Conservation (phyloP, 2,797 vertebrate species). For the Sparidentex hasta region DNA sequence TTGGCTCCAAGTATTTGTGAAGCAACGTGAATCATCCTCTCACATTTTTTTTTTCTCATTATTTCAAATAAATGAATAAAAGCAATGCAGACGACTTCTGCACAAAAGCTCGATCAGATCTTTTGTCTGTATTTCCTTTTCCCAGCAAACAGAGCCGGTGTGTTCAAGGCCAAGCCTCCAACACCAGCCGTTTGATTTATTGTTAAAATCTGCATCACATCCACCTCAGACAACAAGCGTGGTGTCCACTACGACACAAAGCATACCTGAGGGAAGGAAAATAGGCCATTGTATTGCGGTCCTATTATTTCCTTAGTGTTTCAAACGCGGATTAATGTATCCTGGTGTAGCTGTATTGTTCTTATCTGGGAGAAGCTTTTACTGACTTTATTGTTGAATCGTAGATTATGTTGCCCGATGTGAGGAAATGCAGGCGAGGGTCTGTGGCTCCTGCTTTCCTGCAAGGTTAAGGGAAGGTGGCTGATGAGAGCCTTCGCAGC, state of each 20-base stretch:
- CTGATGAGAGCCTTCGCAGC: conserved; percentile 27
- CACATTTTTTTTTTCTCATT: not conserved
- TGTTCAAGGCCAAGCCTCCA: conserved; percentile 31
- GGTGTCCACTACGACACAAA: conserved; percentile 40
- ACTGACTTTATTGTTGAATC: conserved; percentile 64
- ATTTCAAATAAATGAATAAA: not conserved
- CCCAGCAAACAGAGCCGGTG: conserved; percentile 32
- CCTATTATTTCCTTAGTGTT: conserved; percentile 87
- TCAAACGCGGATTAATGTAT: conserved; percentile 83
- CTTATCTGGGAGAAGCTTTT: conserved; percentile 66
- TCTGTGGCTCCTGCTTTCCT: conserved; percentile 79
- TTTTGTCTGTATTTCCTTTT: conserved; percentile 60
- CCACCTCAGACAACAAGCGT: conserved; percentile 41
- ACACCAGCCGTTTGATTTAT: conserved; percentile 29
- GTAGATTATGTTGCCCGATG: conserved; percentile 60
- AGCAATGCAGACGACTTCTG: not conserved
- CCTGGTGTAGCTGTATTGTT: conserved; percentile 80
- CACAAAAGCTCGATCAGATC: conserved; percentile 28
- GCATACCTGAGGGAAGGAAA: conserved; percentile 76
- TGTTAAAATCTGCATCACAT: conserved; percentile 42
- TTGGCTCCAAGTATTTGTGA: not conserved
- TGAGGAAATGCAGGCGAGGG: conserved; percentile 72
- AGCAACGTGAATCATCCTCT: not conserved
- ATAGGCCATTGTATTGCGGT: conserved; percentile 82
- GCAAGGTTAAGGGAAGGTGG: conserved; percentile 69